phyloP scores from a whole-genome alignment of 2,888 invertebrate genomes.

The Zygothrica quintamaculata region DNA sequence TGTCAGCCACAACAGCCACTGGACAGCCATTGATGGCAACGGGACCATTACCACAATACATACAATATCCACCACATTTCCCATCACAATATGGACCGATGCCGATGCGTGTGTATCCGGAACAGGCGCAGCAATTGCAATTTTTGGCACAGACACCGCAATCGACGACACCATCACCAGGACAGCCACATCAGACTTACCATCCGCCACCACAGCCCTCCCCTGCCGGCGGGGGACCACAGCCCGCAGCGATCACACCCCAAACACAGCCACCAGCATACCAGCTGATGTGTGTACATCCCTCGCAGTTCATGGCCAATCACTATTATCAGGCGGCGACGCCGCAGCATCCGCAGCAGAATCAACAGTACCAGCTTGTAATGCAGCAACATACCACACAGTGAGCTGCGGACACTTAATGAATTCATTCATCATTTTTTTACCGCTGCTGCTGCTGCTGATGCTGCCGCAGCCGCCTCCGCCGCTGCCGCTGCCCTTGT shows the following conservation, averaged over 20 bases:
- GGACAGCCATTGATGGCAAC: conserved; percentile 94
- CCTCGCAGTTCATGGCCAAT: conserved; percentile 80
- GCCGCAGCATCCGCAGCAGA: conserved; percentile 83
- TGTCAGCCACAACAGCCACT: conserved; percentile 87
- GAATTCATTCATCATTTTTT: conserved; percentile 19
- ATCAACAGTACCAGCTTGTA: conserved; percentile 83
- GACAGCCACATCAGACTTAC: conserved; percentile 86
- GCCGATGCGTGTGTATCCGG: conserved; percentile 89
- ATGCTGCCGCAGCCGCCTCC: too few relatives aligned
- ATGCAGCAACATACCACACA: conserved; percentile 84
- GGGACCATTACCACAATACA: conserved; percentile 89
- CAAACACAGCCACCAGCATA: conserved; percentile 85
- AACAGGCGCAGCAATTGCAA: conserved; percentile 86
- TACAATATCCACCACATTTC: conserved; percentile 86
- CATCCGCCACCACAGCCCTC: conserved; percentile 87
- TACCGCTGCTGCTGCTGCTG: conserved; percentile 27
- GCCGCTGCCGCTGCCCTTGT: conserved; percentile 28
- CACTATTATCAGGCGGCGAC: conserved; percentile 81
- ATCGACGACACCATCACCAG: conserved; percentile 86
- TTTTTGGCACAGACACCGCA: conserved; percentile 86
- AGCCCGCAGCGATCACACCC: conserved; percentile 82
- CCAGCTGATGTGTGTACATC: conserved; percentile 86
- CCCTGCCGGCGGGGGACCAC: conserved; percentile 86
- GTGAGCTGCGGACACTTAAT: conserved; percentile 52
- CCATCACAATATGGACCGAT: conserved; percentile 84